Evolutionary conservation across 2,888 invertebrate genomes (phyloP), one percentile per base, ranked within the genome.

Genomic region (Bedellia somnulentella): DNA sequence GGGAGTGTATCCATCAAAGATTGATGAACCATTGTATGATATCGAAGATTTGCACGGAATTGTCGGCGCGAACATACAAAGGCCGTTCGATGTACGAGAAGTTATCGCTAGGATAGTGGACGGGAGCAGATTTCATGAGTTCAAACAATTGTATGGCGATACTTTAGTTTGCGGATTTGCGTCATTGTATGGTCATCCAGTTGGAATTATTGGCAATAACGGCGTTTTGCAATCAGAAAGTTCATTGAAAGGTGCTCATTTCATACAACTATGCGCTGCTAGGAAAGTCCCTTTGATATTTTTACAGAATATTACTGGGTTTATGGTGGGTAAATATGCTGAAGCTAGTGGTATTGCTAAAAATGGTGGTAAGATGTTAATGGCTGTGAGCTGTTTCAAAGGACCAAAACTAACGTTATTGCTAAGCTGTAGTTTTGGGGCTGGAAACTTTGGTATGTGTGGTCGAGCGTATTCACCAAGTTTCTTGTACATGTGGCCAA

Each of bases 401-500:
- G 98, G 99, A 1, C 99, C 99, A 0, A 99, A 99, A 68, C 78
- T 99, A n/a, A 99, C 99, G 1, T 82, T 99, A 0, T 80, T 99
- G 21, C 87, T 99, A 37, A 99, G 98, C 5, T 96, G 97, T 8
- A 94, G 95, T 24, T 97, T 95, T 59, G 98, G 98, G 2, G 98
- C 98, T 39, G 99, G 98, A 32, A 98, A 99, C 70, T 99, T 96
- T 53, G 97, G 88, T 5, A 89, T 89, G 89, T 88, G 89, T 47
- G 89, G 89, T 3, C 78, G 89, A 17, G 81, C 89, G 0, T 89
- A 84, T 52, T 87, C 89, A 0, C 98, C 99, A 0, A 80, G 96
- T 44, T 99, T 99, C 55, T 64, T 99, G 27, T 99, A 91, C 61
- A 91, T 93, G 87, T 99, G 99, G 99, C 99, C 99, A 0, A 99